A percentile compares a stretch with the other conserved stretches of the same genome.
phyloP scores from a whole-genome alignment of 2,888 invertebrate species.

The Agelastica alni region DNA sequence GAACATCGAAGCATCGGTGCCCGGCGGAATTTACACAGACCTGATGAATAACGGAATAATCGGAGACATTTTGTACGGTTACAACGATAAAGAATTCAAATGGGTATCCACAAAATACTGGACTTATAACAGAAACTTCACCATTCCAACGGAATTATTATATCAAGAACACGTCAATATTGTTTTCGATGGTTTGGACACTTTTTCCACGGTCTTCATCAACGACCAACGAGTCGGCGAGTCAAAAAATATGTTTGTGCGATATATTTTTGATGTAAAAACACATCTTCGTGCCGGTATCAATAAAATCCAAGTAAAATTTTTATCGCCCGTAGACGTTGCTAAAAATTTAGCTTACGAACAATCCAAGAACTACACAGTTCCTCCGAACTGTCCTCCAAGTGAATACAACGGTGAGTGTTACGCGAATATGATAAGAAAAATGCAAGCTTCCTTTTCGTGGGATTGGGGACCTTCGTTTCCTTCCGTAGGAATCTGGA shows the following conservation, averaged over 20 bases:
- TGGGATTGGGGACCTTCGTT: conserved; percentile 99
- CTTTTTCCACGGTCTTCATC: conserved; percentile 72
- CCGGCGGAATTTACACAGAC: conserved; percentile 81
- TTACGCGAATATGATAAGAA: conserved; percentile 86
- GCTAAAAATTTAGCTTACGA: conserved; percentile 41
- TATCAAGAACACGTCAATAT: conserved; percentile 59
- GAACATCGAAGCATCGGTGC: conserved; percentile 63
- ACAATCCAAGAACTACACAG: conserved; percentile 50
- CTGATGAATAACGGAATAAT: conserved; percentile 64
- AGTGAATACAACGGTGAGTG: conserved; percentile 83
- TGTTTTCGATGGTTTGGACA: conserved; percentile 86
- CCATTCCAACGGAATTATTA: conserved; percentile 49
- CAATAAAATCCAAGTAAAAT: conserved; percentile 39
- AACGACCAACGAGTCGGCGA: conserved; percentile 70
- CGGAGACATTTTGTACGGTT: conserved; percentile 66
- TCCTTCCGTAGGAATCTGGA: conserved; percentile 93
- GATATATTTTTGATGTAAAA: conserved; percentile 73
- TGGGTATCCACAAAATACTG: conserved; percentile 85
- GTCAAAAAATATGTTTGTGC: conserved; percentile 84
- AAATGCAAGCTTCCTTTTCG: conserved; percentile 91
- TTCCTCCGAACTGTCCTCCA: conserved; percentile 80
- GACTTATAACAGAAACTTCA: conserved; percentile 72
- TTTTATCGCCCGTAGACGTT: conserved; percentile 50
- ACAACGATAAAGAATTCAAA: conserved; percentile 77
- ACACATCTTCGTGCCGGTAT: conserved; percentile 27